These are phyloP conservation scores for Tringa solitaria DNA, from an alignment of 2,113 vertebrate species.

Conservation along the genomic window DNA sequence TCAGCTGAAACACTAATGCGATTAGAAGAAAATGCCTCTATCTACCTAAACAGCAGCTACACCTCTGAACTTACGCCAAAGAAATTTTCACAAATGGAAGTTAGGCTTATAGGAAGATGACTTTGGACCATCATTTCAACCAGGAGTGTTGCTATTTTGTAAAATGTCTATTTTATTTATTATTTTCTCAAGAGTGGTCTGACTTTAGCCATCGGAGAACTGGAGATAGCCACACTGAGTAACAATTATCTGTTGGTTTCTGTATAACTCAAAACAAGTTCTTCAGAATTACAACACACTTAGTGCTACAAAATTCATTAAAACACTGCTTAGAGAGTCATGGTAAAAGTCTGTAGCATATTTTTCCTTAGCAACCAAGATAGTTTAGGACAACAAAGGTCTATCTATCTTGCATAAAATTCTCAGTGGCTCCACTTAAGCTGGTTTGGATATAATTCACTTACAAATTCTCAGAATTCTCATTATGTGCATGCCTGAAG, in stretches of 20 bases:
- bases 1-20: constrained; percentile 39
- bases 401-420: neutral
- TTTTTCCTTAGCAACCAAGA: neutral
- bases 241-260: neutral
- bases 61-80: neutral
- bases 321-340: neutral
- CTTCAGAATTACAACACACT: neutral
- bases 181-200: neutral
- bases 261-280: neutral
- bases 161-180: neutral
- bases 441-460: neutral
- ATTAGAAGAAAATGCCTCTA: constrained; percentile 55
- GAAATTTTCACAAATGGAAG: neutral
- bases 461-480: neutral
- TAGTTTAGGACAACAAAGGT: neutral
- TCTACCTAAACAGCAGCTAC: constrained; percentile 42
- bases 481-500: neutral
- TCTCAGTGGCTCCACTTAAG: neutral
- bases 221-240: neutral
- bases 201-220: neutral
- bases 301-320: neutral
- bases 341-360: neutral
- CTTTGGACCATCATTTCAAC: neutral
- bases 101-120: neutral
- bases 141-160: neutral